These are phyloP conservation scores for Dinocampus coccinellae DNA, from an alignment of 2,888 invertebrate species.

Conservation along the genomic window DNA sequence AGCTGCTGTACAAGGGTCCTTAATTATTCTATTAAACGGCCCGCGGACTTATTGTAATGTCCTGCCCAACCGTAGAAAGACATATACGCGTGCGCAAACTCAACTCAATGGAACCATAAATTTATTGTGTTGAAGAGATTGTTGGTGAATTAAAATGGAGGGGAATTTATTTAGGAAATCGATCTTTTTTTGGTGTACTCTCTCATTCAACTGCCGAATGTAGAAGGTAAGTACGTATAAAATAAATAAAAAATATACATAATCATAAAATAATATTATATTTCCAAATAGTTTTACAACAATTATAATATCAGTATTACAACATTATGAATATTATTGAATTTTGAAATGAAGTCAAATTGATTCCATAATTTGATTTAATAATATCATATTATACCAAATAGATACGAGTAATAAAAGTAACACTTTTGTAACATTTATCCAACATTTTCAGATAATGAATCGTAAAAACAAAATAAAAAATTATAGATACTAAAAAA, in stretches of 20 bases:
- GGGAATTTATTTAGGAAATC: conserved; percentile 12
- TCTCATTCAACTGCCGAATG: conserved; percentile 25
- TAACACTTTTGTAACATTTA: background rate
- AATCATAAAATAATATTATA: too few relatives aligned
- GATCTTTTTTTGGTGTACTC: conserved; percentile 13
- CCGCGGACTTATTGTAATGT: conserved; percentile 65
- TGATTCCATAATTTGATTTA: too few relatives aligned
- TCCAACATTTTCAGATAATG: background rate
- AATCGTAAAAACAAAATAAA: background rate
- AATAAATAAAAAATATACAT: background rate
- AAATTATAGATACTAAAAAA: background rate
- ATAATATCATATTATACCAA: too few relatives aligned
- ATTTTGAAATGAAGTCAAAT: too few relatives aligned
- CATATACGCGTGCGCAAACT: conserved; percentile 33
- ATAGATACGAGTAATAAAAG: too few relatives aligned
- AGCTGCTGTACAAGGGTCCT: conserved; percentile 66
- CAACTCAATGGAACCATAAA: conserved; percentile 56
- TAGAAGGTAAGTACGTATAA: background rate
- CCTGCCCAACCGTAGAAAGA: conserved; percentile 40
- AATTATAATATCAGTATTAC: too few relatives aligned
- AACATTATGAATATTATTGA: too few relatives aligned
- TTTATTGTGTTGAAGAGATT: conserved; percentile 53
- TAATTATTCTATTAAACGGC: conserved; percentile 69
- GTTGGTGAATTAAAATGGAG: conserved; percentile 2
- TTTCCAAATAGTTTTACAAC: too few relatives aligned